Evolutionary conservation across 2,113 vertebrate genomes (phyloP), one percentile per base, ranked within the genome.

Genomic region (Tachysurus vachellii): DNA sequence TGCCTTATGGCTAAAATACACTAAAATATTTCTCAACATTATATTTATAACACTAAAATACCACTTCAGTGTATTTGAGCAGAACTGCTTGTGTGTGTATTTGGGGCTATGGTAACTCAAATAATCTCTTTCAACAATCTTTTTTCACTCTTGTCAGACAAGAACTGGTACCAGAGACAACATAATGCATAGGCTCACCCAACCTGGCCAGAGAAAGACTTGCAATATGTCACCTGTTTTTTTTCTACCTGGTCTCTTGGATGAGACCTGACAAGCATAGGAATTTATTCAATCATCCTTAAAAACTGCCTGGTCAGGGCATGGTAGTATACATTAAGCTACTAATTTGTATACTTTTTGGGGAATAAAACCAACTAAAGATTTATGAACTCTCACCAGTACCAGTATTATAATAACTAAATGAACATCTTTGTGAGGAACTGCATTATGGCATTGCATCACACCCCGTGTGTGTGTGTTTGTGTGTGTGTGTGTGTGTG

Each of bases 401-500:
- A 28, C 21, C 2, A 21, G 26, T 12, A 77, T 76, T 26, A 76
- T 50, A 70, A 28, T 79, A 79, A 53, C 26, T 21, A 16, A 8
- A 59, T 59, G 54, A 21, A 1, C 56, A 61, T 42, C 10, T 23
- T 80, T 31, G n/a, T 5, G 16, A 80, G 77, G 16, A 3, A 53
- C 73, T 50, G 73, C 47, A 50, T 56, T 56, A n/a, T 56, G 16
- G n/a, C n/a, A 80, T 19, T 80, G 53, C 76, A 80, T 56, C 31
- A 56, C 53, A 80, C 16, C 5, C 12, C 21, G 1, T 4, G 1
- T 36, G 66, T 36, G 28, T 70, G 66, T 76, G 44, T 79, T 47
- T 77, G 47, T 77, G 76, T n/a, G 23, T 80, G 77, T 80, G 53
- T 56, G 76, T n/a, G 23, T 80, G 77, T 80, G 53, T 56, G 76